Evolutionary conservation across 2,888 invertebrate species (phyloP).

Genomic region (Troides oblongomaculatus): DNA sequence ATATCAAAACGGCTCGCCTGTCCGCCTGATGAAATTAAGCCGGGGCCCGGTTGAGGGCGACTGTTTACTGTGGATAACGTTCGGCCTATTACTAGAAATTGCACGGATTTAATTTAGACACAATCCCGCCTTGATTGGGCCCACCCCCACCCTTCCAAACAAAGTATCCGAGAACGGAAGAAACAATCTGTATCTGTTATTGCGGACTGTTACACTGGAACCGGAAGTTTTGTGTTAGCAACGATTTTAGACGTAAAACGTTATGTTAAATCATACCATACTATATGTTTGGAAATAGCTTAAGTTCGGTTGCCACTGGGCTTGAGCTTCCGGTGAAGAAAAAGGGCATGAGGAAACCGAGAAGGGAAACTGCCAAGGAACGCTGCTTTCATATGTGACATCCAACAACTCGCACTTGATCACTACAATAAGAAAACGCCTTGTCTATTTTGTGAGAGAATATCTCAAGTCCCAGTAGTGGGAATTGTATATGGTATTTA

Average conservation of each 20-base stretch:
- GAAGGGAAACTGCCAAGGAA: too few species aligned
- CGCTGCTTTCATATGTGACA: too few species aligned
- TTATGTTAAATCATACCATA: background rate
- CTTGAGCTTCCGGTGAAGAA: too few species aligned
- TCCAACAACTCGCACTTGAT: too few species aligned
- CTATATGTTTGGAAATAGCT: too few species aligned
- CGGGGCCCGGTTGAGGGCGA: slow-evolving; percentile 13
- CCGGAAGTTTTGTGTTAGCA: slow-evolving; percentile 12
- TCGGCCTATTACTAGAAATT: slow-evolving; percentile 27
- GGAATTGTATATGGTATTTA: too few species aligned
- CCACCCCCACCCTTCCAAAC: slow-evolving; percentile 19
- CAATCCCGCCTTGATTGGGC: slow-evolving; percentile 27
- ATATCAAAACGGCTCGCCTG: slow-evolving; percentile 58
- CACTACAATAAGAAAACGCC: too few species aligned
- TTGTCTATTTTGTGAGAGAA: too few species aligned
- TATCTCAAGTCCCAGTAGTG: too few species aligned
- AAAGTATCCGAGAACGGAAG: slow-evolving; percentile 14
- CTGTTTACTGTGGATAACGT: slow-evolving; percentile 25
- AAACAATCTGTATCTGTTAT: slow-evolving; percentile 23
- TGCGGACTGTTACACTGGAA: slow-evolving; percentile 12
- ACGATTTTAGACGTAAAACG: background rate
- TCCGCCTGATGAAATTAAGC: slow-evolving; percentile 63
- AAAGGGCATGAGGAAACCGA: too few species aligned
- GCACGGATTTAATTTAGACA: slow-evolving; percentile 32
- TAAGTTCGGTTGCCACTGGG: too few species aligned